Evolutionary conservation across 2,113 vertebrate genomes (phyloP), one percentile per base, ranked within the genome.

Genomic region (Naja naja): DNA sequence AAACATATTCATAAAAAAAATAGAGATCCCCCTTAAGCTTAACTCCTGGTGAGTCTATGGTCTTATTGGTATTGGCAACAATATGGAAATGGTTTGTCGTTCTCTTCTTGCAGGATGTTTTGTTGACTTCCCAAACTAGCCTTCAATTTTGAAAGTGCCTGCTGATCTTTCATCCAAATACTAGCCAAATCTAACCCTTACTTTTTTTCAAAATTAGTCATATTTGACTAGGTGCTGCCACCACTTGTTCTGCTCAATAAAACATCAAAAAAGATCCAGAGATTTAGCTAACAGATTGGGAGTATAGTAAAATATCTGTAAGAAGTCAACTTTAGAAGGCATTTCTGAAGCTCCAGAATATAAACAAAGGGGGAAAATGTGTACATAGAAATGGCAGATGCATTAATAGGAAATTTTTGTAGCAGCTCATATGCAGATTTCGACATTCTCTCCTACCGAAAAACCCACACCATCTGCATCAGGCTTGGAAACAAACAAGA

Each of bases 1-100:
- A 93, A 94, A 94, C 0, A 14, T 11, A 88, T 92, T 90, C 85
- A 94, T 94, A 93, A 89, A 86, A 22, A 22, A 90, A 92, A 81
- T 49, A 85, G 45, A 74, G 43, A 6, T 58, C 9, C 34, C 34
- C 7, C 20, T 81, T 81, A 81, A 81, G 18, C 18, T 81, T 81
- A 43, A 81, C 18, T 43, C 74, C 34, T 81, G 16, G 6, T 39
- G 18, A 43, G 5, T 43, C 18, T 81, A 81, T 43, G 6, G 34
- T 20, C 74, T 22, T 81, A 81, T 39, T 43, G 69, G 18, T 81
- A 23, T 43, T 81, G 74, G 34, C 74, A 81, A 39, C 34, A 43
- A 43, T 81, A 81, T 43, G 74, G 74, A 81, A 81, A 81, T 22
- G 7, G 34, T 22, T 43, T 81, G 8, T 18, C 74, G 22, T 81